Evolutionary conservation across 2,113 vertebrate species (phyloP).

Genomic region (Himantopus leucocephalus): DNA sequence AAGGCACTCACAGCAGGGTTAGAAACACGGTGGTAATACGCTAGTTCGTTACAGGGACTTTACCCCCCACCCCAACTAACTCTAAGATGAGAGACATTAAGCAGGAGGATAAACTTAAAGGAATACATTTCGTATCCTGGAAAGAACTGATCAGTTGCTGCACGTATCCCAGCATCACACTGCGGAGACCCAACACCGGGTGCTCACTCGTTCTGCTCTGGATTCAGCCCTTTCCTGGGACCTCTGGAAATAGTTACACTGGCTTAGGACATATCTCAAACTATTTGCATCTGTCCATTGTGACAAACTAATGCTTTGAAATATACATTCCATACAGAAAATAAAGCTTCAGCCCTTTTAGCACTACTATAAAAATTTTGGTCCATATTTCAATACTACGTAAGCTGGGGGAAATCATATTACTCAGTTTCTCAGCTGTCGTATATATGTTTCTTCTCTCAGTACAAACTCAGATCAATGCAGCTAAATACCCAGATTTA

Average conservation of each 20-base stretch:
- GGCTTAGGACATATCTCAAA: neutral
- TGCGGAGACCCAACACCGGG: neutral
- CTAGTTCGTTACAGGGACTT: neutral
- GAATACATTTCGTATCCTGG: neutral
- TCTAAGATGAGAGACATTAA: neutral
- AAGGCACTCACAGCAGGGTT: neutral
- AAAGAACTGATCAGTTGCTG: neutral
- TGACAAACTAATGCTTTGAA: neutral
- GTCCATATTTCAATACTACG: rapidly evolving
- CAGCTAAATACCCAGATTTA: neutral
- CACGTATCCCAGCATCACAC: neutral
- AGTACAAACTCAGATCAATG: neutral
- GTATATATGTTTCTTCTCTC: neutral
- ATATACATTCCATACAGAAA: neutral
- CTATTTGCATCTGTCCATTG: neutral
- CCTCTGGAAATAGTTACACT: neutral
- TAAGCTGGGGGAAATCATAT: neutral
- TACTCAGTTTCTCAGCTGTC: neutral
- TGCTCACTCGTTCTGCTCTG: rapidly evolving
- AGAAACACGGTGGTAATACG: neutral
- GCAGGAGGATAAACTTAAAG: neutral
- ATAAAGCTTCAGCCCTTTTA: neutral
- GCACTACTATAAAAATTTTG: neutral
- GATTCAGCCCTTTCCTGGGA: neutral
- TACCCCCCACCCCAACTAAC: neutral